Percentiles rank a stretch among this genome's conserved stretches.
Conservation (phyloP, 2,113 vertebrate genomes). For the Psilopogon haemacephalus region DNA sequence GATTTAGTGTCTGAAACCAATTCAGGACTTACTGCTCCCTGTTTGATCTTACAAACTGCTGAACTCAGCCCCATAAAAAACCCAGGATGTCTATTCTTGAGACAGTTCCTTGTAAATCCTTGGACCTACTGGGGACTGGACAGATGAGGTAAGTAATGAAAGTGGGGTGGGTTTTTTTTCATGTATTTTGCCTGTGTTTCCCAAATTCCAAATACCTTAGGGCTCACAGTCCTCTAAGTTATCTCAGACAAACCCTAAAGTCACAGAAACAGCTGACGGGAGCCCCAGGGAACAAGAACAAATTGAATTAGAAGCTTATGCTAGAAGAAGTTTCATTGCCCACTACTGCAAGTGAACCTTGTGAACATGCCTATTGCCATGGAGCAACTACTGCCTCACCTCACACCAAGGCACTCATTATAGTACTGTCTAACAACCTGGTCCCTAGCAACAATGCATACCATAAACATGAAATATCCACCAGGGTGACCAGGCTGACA, state of each 20-base stretch:
- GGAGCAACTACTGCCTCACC: not conserved
- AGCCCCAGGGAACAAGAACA: not conserved
- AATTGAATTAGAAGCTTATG: not conserved
- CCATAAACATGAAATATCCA: not conserved
- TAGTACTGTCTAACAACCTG: not conserved
- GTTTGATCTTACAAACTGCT: constrained; percentile 31
- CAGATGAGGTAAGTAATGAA: constrained; percentile 11
- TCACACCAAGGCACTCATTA: not conserved
- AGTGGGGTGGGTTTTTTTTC: not conserved
- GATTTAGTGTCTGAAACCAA: constrained; percentile 42
- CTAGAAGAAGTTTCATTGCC: not conserved
- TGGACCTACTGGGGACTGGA: not conserved
- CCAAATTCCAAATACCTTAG: not conserved
- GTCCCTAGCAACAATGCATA: not conserved
- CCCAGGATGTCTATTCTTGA: not conserved
- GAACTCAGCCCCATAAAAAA: constrained; percentile 27
- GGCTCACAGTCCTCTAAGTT: not conserved
- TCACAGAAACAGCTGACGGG: not conserved
- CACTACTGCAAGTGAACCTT: not conserved
- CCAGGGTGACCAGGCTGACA: not conserved
- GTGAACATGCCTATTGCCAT: not conserved
- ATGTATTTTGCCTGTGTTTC: not conserved
- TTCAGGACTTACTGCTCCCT: not conserved
- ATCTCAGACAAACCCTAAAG: not conserved
- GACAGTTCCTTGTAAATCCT: constrained; percentile 41